Percentiles rank a stretch among this genome's conserved stretches.
Conservation (phyloP, 1,140 invertebrate species). For the Hyposmocoma kahamanoa region DNA sequence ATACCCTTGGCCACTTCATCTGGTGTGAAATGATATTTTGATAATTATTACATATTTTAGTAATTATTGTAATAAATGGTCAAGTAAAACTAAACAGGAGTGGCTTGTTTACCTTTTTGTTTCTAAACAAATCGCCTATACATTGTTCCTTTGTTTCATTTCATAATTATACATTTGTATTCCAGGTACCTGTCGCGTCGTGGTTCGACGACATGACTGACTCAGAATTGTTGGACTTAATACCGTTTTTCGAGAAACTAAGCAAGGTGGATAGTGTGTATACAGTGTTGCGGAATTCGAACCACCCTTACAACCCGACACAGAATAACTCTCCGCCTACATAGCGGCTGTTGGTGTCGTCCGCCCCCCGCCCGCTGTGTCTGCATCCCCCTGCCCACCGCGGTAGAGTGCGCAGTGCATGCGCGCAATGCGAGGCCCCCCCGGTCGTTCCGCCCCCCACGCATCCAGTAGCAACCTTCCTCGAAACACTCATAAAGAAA, state of each 20-base stretch:
- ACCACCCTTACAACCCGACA: constrained; percentile 84
- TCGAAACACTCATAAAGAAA: constrained; percentile 42
- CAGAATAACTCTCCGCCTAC: constrained; percentile 59
- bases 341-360: constrained; percentile 43
- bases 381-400: no score
- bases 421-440: no score
- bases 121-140: neutral
- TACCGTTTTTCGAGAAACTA: constrained; percentile 96
- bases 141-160: neutral
- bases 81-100: constrained; percentile 1
- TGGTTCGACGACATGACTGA: constrained; percentile 99
- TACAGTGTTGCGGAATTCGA: constrained; percentile 91
- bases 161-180: constrained; percentile 13
- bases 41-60: no score
- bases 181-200: constrained; percentile 94
- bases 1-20: no score
- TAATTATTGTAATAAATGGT: no score
- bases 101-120: constrained; percentile 9
- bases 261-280: constrained; percentile 96
- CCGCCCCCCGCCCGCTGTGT: constrained; percentile 4
- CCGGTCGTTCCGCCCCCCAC: constrained; percentile 8
- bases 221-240: constrained; percentile 94
- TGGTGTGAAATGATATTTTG: no score
- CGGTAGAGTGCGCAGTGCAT: no score
- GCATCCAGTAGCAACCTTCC: constrained; percentile 16